phyloP scores from a whole-genome alignment of 2,113 vertebrate species.

The Melanotaenia duboulayi region DNA sequence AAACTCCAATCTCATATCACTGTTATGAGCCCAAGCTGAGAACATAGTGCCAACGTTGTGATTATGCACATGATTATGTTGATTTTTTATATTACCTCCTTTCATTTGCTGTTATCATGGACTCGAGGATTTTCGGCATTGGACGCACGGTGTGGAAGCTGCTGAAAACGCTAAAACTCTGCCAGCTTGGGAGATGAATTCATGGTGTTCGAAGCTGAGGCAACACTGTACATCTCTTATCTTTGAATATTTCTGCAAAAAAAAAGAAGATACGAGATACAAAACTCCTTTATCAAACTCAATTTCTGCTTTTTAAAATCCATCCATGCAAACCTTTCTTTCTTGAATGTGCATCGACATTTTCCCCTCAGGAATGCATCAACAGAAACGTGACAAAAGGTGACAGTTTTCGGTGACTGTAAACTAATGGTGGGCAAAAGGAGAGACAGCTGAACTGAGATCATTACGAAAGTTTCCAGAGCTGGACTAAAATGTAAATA shows the following conservation, averaged over 20 bases:
- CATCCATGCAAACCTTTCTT: neutral
- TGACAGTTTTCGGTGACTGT: neutral
- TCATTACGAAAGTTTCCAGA: conserved; percentile 25
- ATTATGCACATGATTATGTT: conserved; percentile 77
- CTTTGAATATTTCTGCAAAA: conserved; percentile 15
- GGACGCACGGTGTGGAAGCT: conserved; percentile 21
- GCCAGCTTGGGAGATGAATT: conserved; percentile 31
- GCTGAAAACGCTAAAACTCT: conserved; percentile 3
- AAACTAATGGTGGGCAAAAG: neutral
- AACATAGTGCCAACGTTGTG: conserved; percentile 58
- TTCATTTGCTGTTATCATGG: conserved; percentile 65
- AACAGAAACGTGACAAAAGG: neutral
- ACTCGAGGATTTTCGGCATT: conserved; percentile 28
- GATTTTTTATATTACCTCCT: conserved; percentile 70
- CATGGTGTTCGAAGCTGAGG: conserved; percentile 33
- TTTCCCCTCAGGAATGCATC: neutral
- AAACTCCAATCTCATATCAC: conserved; percentile 73
- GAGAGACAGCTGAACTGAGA: conserved; percentile 12
- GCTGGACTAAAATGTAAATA: conserved; percentile 27
- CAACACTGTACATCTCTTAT: conserved; percentile 8
- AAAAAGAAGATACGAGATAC: neutral
- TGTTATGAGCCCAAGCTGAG: conserved; percentile 74
- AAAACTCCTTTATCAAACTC: conserved; percentile 1
- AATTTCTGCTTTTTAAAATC: neutral
- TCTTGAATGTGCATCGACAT: neutral